phyloP scores from a whole-genome alignment of 2,888 invertebrate genomes.

The Bedellia somnulentella region DNA sequence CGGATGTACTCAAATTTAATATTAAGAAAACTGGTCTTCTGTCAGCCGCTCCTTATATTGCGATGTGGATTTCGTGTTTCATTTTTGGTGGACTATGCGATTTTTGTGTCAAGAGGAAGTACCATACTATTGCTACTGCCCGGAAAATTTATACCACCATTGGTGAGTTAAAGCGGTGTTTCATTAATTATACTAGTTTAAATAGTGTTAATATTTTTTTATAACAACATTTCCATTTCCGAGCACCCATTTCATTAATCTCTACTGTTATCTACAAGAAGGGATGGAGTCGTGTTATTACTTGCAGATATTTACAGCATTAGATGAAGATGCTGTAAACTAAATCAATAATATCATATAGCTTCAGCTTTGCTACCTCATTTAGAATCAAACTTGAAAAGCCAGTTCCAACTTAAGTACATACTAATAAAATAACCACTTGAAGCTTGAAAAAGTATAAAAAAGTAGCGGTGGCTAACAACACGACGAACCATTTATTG shows the following conservation, averaged over 20 bases:
- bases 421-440: no score
- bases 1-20: constrained; percentile 66
- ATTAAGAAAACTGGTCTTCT: constrained; percentile 65
- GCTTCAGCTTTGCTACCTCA: no score
- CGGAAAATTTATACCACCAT: constrained; percentile 70
- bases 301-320: background rate
- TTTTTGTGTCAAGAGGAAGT: constrained; percentile 62
- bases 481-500: background rate
- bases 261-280: background rate
- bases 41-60: constrained; percentile 66
- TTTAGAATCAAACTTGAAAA: no score
- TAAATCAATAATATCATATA: background rate
- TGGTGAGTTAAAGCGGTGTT: constrained; percentile 40
- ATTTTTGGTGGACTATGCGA: constrained; percentile 69
- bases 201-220: background rate
- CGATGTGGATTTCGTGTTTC: constrained; percentile 68
- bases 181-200: background rate
- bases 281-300: background rate
- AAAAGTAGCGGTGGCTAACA: background rate
- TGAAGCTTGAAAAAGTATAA: no score
- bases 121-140: constrained; percentile 56
- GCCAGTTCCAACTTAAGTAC: no score
- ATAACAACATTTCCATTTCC: background rate
- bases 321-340: background rate
- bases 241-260: background rate